Evolutionary conservation across 2,113 vertebrate genomes (phyloP).

Genomic region (Probosciger aterrimus): DNA sequence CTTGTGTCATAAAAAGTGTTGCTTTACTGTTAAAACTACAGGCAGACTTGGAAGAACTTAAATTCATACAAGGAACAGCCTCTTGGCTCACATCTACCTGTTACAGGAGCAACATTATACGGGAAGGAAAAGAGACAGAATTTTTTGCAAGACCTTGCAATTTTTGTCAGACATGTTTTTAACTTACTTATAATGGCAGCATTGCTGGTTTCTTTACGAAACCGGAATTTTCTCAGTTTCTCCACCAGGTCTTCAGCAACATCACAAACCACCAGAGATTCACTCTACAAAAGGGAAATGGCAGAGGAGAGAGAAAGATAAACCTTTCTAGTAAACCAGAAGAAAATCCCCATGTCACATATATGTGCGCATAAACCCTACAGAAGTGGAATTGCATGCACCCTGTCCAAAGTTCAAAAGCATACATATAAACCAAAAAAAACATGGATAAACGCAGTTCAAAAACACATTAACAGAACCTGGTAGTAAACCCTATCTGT

Average conservation of each 20-base stretch:
- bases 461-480: not conserved
- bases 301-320: not conserved
- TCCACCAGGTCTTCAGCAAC: slow-evolving; percentile 92
- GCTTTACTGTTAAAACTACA: not conserved
- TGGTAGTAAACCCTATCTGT: not conserved
- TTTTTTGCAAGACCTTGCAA: not conserved
- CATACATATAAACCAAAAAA: not conserved
- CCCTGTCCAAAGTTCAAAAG: not conserved
- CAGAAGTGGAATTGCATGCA: not conserved
- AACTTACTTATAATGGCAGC: slow-evolving; percentile 97
- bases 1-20: not conserved
- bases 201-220: slow-evolving; percentile 97
- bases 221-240: slow-evolving; percentile 92
- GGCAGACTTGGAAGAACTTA: not conserved
- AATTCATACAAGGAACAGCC: not conserved
- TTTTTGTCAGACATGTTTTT: not conserved
- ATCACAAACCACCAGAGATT: slow-evolving; percentile 94
- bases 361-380: not conserved
- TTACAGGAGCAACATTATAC: not conserved
- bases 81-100: not conserved
- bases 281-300: slow-evolving; percentile 76
- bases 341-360: not conserved
- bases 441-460: not conserved
- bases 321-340: not conserved
- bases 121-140: not conserved